Percentiles rank a stretch among this genome's conserved stretches.
phyloP scores from a whole-genome alignment of 1,140 invertebrate genomes.

The Chrysomallon squamiferum region DNA sequence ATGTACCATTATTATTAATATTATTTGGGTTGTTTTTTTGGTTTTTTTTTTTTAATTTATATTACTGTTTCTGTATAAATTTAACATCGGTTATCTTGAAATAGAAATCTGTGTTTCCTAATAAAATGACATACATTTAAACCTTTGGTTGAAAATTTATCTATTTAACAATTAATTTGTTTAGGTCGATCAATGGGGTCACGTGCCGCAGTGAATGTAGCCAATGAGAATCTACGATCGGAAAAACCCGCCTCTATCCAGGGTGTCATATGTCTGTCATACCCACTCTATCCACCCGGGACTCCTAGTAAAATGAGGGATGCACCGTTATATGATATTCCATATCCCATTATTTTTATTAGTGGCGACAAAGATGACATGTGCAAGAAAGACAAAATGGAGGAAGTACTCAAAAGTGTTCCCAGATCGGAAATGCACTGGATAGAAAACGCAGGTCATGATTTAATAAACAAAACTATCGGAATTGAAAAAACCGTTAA shows the following conservation, averaged over 20 bases:
- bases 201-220: conserved; percentile 11
- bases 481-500: not conserved
- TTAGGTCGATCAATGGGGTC: conserved; percentile 18
- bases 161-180: not conserved
- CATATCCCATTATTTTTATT: not conserved
- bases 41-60: too few species aligned
- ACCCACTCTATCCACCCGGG: conserved; percentile 5
- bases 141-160: not conserved
- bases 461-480: not conserved
- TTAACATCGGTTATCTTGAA: too few species aligned
- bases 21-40: too few species aligned
- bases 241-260: not conserved
- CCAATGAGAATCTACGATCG: conserved; percentile 1
- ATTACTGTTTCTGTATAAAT: too few species aligned
- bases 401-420: not conserved
- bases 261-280: conserved; percentile 13
- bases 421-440: not conserved
- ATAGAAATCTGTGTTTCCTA: too few species aligned
- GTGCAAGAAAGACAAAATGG: not conserved
- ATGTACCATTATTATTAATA: too few species aligned
- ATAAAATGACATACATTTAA: not conserved
- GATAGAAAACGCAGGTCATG: conserved; percentile 10
- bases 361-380: conserved; percentile 12
- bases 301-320: conserved; percentile 1
- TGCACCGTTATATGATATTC: conserved; percentile 5